These are phyloP conservation scores for Drosophila azteca DNA, from an alignment of 1,140 invertebrate genomes.

Conservation along the genomic window DNA sequence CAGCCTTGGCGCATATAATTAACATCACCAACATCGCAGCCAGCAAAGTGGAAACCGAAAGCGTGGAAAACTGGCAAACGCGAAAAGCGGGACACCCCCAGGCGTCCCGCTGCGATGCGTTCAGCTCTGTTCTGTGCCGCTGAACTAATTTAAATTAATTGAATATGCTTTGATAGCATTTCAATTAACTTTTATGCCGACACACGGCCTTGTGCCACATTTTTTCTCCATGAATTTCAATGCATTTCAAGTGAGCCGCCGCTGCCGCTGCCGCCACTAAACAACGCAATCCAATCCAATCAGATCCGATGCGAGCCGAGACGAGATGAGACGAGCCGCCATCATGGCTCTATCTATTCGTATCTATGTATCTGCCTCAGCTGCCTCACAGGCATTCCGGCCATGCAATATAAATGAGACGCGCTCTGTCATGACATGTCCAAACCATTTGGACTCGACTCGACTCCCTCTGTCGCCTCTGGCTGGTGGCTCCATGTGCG, in stretches of 20 bases:
- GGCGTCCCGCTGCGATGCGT: conserved; percentile 30
- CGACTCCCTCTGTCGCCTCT: conserved; percentile 3
- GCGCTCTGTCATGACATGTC: conserved; percentile 58
- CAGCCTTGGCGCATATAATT: conserved; percentile 65
- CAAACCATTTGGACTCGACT: conserved; percentile 37
- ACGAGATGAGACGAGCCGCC: too few relatives aligned
- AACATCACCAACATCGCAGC: conserved; percentile 42
- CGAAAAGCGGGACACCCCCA: conserved; percentile 2
- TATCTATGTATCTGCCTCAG: conserved; percentile 5
- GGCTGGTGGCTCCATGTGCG: conserved; percentile 45
- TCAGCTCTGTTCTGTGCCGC: conserved; percentile 40
- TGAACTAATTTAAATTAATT: conserved; percentile 81
- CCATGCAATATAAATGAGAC: conserved; percentile 69
- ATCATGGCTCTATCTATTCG: neutral
- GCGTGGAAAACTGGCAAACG: neutral
- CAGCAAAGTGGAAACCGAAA: conserved; percentile 39
- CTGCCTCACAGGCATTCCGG: conserved; percentile 45
- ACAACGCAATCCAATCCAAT: too few relatives aligned
- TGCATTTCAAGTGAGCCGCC: conserved; percentile 55
- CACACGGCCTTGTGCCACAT: conserved; percentile 58
- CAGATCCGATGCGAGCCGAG: too few relatives aligned
- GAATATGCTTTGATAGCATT: conserved; percentile 81
- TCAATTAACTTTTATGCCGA: conserved; percentile 73
- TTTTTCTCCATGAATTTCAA: conserved; percentile 44
- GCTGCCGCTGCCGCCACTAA: neutral